These are phyloP conservation scores for Temnothorax nylanderi DNA, from an alignment of 1,140 invertebrate species.

Conservation along the genomic window DNA sequence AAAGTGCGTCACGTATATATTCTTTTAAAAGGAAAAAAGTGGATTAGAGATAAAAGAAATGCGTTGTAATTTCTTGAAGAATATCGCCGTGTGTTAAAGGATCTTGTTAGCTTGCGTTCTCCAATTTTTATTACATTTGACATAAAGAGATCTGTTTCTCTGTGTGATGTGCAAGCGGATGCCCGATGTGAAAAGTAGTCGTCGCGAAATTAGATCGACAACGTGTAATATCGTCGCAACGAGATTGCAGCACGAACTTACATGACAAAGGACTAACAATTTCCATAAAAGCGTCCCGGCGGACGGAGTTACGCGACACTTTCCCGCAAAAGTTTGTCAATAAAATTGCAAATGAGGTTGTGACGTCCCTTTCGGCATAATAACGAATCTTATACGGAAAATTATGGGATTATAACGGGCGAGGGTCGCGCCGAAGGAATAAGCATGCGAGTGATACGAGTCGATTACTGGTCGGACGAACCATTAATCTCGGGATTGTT, in stretches of 20 bases:
- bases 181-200: neutral
- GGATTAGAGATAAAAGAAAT: neutral
- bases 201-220: conserved; percentile 47
- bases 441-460: conserved; percentile 12
- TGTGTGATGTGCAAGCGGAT: neutral
- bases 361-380: conserved; percentile 18
- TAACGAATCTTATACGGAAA: conserved; percentile 1
- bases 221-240: conserved; percentile 40
- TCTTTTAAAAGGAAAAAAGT: neutral
- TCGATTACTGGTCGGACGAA: neutral
- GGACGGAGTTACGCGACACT: conserved; percentile 37
- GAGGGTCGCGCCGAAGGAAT: no score
- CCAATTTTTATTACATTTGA: neutral
- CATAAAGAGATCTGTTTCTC: neutral
- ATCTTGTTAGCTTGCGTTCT: neutral
- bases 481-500: neutral
- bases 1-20: neutral
- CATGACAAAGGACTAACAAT: conserved; percentile 36
- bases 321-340: conserved; percentile 57
- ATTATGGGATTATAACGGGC: neutral
- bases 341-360: conserved; percentile 57
- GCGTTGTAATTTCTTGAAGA: conserved; percentile 12
- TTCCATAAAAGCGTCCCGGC: conserved; percentile 44
- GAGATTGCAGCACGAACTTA: conserved; percentile 41
- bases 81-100: neutral